Evolutionary conservation across 2,113 vertebrate species (phyloP).

Genomic region (Peromyscus leucopus): DNA sequence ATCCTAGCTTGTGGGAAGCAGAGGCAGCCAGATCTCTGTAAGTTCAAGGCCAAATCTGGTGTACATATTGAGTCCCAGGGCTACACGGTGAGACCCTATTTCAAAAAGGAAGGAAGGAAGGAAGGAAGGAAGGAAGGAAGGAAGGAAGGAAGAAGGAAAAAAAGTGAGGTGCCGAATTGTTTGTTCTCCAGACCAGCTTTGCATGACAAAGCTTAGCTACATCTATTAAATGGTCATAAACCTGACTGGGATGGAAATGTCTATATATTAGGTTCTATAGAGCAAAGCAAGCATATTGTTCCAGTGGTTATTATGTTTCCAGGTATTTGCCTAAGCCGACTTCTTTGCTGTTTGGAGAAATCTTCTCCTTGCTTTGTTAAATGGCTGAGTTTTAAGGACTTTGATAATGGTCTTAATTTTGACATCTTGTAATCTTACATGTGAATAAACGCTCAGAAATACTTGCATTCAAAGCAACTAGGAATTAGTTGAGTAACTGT

Average conservation of each 20-base stretch:
- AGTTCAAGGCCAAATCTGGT: not conserved
- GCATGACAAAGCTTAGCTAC: not conserved
- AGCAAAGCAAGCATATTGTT: not conserved
- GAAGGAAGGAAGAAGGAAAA: not conserved
- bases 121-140: no score
- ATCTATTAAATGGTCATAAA: not conserved
- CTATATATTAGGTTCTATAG: not conserved
- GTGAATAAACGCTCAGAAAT: constrained; percentile 50
- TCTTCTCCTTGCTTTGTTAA: not conserved
- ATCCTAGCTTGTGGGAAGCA: not conserved
- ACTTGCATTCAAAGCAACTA: constrained; percentile 47
- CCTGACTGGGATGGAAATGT: not conserved
- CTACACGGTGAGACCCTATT: not conserved
- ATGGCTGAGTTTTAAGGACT: not conserved
- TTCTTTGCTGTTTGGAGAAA: not conserved
- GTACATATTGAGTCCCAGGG: not conserved
- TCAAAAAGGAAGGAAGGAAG: not conserved
- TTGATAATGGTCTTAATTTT: constrained; percentile 38
- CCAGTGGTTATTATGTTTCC: not conserved
- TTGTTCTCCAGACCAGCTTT: constrained; percentile 3
- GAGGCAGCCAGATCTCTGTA: not conserved
- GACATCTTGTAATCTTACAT: constrained; percentile 29
- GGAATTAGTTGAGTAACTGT: constrained; percentile 41
- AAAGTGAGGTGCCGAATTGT: not conserved
- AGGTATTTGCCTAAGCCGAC: not conserved